Percentiles rank a stretch among this genome's conserved stretches.
Conservation (phyloP, 2,113 vertebrate genomes). For the Oophaga pumilio region DNA sequence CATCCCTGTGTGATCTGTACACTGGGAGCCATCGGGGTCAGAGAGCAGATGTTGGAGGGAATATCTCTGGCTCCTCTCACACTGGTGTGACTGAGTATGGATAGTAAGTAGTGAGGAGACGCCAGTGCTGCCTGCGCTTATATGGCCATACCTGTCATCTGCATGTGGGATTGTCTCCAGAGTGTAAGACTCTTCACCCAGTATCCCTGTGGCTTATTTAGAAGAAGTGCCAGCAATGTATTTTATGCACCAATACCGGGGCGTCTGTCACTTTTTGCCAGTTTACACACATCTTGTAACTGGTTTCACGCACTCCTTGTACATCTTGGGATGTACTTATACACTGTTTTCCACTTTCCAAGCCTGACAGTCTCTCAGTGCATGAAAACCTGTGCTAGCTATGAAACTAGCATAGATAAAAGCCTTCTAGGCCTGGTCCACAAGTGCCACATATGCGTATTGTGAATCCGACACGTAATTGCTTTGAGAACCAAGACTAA, state of each 20-base stretch:
- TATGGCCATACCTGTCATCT: not conserved
- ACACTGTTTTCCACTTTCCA: not conserved
- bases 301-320: not conserved
- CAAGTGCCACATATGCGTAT: too few relatives aligned
- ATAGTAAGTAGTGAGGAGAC: not conserved
- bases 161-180: not conserved
- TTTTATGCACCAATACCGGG: not conserved
- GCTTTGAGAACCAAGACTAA: too few relatives aligned
- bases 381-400: too few relatives aligned
- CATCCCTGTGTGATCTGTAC: not conserved
- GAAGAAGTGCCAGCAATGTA: not conserved
- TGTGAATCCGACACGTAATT: too few relatives aligned
- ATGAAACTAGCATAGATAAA: too few relatives aligned
- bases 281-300: not conserved
- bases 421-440: too few relatives aligned
- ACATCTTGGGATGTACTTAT: not conserved
- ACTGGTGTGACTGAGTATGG: not conserved
- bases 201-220: not conserved
- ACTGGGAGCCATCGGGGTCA: not conserved
- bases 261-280: not conserved
- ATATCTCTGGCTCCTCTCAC: not conserved
- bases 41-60: not conserved
- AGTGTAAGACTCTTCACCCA: not conserved
- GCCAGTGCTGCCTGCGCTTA: not conserved
- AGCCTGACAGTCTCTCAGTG: too few relatives aligned